Evolutionary conservation across 1,140 invertebrate genomes (phyloP).

Genomic region (Bombus fervidus): DNA sequence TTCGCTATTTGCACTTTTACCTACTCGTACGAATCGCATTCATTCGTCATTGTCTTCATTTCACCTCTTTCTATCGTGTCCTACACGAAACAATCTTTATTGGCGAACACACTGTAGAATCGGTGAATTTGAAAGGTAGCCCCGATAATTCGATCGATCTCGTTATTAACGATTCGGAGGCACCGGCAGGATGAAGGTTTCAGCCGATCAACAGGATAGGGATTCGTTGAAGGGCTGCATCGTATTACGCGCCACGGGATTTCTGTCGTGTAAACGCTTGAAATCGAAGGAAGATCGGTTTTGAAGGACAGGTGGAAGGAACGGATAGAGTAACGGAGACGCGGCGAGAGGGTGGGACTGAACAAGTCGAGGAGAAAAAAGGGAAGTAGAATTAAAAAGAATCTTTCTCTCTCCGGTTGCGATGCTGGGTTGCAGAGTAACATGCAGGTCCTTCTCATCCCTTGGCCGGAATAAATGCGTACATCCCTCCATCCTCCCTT

Average conservation of each 20-base stretch:
- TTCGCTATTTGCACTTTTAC: constrained; percentile 30
- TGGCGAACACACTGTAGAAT: neutral
- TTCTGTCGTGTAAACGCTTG: constrained; percentile 13
- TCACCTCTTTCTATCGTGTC: neutral
- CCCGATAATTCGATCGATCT: constrained; percentile 42
- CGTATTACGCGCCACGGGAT: constrained; percentile 16
- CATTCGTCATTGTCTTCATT: constrained; percentile 23
- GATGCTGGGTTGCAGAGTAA: constrained; percentile 37
- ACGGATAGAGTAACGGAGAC: neutral
- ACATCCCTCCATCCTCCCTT: constrained; percentile 68
- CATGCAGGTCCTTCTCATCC: constrained; percentile 71
- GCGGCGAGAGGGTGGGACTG: neutral
- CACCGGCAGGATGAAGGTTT: no score
- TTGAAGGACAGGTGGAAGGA: constrained; percentile 59
- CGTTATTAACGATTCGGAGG: constrained; percentile 22
- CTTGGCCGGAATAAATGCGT: constrained; percentile 71
- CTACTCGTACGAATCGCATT: constrained; percentile 4
- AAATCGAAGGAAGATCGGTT: constrained; percentile 55
- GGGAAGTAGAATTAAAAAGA: constrained; percentile 72
- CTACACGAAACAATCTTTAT: neutral
- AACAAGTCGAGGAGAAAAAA: constrained; percentile 32
- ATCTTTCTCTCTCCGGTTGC: constrained; percentile 46
- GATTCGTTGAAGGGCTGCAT: neutral
- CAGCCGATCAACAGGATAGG: constrained; percentile 10
- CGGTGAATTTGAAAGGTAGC: neutral